Conservation (phyloP, 2,888 invertebrate genomes). For the Phalangium opilio region DNA sequence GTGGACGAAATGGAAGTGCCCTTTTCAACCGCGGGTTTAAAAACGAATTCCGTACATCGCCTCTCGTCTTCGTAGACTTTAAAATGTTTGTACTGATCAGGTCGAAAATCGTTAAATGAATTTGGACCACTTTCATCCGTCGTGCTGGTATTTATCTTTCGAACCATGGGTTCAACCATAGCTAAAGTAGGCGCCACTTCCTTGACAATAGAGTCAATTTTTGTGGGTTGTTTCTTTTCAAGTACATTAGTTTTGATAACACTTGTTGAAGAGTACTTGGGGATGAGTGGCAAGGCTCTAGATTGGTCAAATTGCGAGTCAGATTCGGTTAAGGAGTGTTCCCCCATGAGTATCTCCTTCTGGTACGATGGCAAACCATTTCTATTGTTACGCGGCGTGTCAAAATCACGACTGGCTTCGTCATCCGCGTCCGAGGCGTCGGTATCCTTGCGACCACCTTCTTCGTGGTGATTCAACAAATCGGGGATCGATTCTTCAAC, state of each 20-base stretch:
- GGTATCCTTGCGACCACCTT: conserved; percentile 8
- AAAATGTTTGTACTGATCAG: too few relatives aligned
- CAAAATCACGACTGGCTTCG: conserved; percentile 59
- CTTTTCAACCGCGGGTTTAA: too few relatives aligned
- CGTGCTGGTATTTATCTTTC: too few relatives aligned
- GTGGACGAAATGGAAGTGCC: too few relatives aligned
- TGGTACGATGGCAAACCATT: conserved; percentile 8
- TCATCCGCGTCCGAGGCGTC: conserved; percentile 57
- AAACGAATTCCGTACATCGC: too few relatives aligned
- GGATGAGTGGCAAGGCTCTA: background rate
- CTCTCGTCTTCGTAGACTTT: too few relatives aligned
- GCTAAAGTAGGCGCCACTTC: conserved; percentile 1
- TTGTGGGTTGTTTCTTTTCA: background rate
- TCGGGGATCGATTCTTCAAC: conserved; percentile 24
- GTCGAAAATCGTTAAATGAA: too few relatives aligned
- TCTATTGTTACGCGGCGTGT: conserved; percentile 27
- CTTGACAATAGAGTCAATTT: background rate
- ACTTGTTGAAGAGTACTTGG: background rate
- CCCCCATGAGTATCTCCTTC: conserved; percentile 3
- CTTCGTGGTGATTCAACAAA: conserved; percentile 13
- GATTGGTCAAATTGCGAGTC: background rate
- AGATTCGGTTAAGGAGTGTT: background rate
- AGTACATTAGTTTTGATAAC: background rate
- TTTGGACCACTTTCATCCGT: too few relatives aligned
- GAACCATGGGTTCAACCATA: too few relatives aligned